These are phyloP conservation scores for Drosophila peninsularis DNA, from an alignment of 2,888 invertebrate species.

Conservation along the genomic window DNA sequence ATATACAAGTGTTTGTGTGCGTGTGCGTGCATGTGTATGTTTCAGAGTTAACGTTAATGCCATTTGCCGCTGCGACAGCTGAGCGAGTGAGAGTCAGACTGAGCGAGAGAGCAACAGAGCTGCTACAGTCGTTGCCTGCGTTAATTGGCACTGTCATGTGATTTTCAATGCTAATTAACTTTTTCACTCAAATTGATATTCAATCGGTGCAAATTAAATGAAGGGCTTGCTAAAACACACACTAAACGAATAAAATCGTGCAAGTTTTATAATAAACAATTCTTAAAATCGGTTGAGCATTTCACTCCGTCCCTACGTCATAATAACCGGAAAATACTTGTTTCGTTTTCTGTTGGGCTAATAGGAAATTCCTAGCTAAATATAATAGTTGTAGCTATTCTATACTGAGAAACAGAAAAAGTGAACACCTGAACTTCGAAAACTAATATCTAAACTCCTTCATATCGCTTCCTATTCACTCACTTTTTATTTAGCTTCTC, in stretches of 20 bases:
- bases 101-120: constrained; percentile 17
- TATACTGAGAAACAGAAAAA: constrained; percentile 11
- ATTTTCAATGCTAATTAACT: constrained; percentile 66
- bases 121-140: constrained; percentile 47
- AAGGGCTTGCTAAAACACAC: constrained; percentile 25
- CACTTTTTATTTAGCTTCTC: background rate
- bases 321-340: constrained; percentile 55
- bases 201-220: constrained; percentile 25
- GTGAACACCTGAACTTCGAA: background rate
- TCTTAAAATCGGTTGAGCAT: background rate
- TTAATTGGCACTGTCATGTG: constrained; percentile 68
- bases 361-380: background rate
- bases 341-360: constrained; percentile 18
- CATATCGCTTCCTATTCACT: too few species aligned
- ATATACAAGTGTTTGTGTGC: background rate
- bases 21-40: background rate
- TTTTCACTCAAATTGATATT: constrained; percentile 36
- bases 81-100: constrained; percentile 12
- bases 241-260: constrained; percentile 8
- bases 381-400: constrained; percentile 15
- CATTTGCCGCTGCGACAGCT: constrained; percentile 7
- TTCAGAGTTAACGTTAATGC: constrained; percentile 49
- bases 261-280: background rate
- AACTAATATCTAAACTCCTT: too few species aligned
- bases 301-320: constrained; percentile 27